Evolutionary conservation across 1,140 invertebrate species (phyloP), one percentile per base, ranked within the genome.

Genomic region (Drosophila tristis): DNA sequence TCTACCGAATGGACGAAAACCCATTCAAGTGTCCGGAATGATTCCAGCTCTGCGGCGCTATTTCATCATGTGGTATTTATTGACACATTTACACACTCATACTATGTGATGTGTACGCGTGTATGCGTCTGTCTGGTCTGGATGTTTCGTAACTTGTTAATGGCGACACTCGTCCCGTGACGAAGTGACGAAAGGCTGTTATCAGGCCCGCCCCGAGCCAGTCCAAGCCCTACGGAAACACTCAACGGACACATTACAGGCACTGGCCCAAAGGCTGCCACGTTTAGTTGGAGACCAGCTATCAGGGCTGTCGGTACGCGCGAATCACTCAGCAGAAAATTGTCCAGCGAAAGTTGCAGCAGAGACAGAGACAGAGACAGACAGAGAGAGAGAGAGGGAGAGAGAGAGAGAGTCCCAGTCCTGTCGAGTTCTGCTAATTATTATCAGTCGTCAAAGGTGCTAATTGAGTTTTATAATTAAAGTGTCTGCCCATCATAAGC

Each of bases 131-230:
- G 16, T 70, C 58, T 45, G 66, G 49, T 70, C 5, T 39, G 51
- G 13, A n/a, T 44, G 31, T 11, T 35, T 23, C 31, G 25, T 50
- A 65, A 65, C 65, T 45, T 66, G 65, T 56, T 71, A 71, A 71
- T 71, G 65, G 67, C 45, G 50, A 26, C 50, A 39, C 13, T 39
- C 35, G 35, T 35, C n/a, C 15, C 11, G 20, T 20, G 20, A 2
- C 20, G 20, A 20, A 55, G 39, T 82, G 82, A 87, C 82, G 84
- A 87, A 89, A 89, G 84, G 78, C 82, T 79, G 74, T 87, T 87
- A 87, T 87, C 82, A 82, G 60, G 55, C 54, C 39, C 65, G 53
- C 39, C 70, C 71, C 72, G 60, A 74, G 59, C 71, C 29, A 53
- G 58, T 47, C 39, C 25, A 42, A 55, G 47, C 59, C 25, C 51